phyloP scores from a whole-genome alignment of 2,797 vertebrate genomes.

The Girardinus metallicus region DNA sequence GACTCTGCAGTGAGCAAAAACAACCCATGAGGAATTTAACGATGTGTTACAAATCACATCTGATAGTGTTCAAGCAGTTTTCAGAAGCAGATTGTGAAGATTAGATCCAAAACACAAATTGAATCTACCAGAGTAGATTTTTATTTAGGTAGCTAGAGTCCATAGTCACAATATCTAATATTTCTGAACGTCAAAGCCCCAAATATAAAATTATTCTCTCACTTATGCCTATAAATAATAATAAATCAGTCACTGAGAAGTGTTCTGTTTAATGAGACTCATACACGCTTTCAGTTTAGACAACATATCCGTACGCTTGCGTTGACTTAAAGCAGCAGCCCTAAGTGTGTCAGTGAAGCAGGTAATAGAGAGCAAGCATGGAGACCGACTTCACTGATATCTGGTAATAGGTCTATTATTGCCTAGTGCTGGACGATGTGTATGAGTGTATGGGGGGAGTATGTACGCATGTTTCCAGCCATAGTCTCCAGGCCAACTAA shows the following conservation, averaged over 20 bases:
- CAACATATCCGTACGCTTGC: constrained; percentile 4
- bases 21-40: not conserved
- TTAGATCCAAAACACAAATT: constrained; percentile 2
- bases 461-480: constrained; percentile 23
- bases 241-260: not conserved
- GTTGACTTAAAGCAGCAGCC: constrained; percentile 1
- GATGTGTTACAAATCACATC: constrained; percentile 1
- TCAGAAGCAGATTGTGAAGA: not conserved
- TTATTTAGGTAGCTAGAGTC: not conserved
- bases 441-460: not conserved
- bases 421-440: constrained; percentile 42
- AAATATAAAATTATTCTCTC: not conserved
- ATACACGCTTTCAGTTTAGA: not conserved
- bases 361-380: constrained; percentile 47
- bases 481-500: constrained; percentile 64
- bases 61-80: not conserved
- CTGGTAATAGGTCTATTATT: constrained; percentile 65
- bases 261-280: not conserved
- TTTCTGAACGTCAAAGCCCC: not conserved
- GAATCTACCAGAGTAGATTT: not conserved
- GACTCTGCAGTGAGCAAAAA: not conserved
- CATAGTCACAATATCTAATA: not conserved
- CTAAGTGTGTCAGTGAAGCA: constrained; percentile 39
- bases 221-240: not conserved
- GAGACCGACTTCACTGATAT: constrained; percentile 62